Evolutionary conservation across 1,140 invertebrate species (phyloP).

Genomic region (Heterodera schachtii): DNA sequence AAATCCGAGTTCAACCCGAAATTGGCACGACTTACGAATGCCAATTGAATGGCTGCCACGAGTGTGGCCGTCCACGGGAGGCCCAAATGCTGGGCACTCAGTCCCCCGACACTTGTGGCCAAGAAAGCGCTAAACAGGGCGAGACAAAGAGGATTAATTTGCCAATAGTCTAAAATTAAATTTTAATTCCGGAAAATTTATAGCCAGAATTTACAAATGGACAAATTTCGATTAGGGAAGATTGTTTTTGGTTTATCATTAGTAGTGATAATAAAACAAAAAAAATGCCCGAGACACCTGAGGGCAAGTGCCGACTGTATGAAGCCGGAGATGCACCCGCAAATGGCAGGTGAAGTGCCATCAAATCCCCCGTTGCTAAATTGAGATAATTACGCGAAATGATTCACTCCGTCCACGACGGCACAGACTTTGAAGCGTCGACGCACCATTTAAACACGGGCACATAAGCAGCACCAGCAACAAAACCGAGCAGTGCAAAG

Average conservation of each 20-base stretch:
- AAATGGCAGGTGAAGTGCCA: too few relatives aligned
- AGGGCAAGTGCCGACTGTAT: not conserved
- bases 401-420: too few relatives aligned
- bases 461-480: not conserved
- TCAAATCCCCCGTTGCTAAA: not conserved
- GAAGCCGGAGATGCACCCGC: slow-evolving; percentile 11
- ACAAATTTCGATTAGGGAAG: not conserved
- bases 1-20: slow-evolving; percentile 50
- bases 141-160: too few relatives aligned
- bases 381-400: too few relatives aligned
- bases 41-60: too few relatives aligned
- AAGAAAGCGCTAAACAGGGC: slow-evolving; percentile 20
- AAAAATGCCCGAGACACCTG: not conserved
- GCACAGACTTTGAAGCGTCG: not conserved
- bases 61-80: too few relatives aligned
- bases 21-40: too few relatives aligned
- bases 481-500: slow-evolving; percentile 14
- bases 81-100: slow-evolving; percentile 32
- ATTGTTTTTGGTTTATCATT: too few relatives aligned
- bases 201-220: not conserved
- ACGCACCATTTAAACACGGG: too few relatives aligned
- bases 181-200: not conserved
- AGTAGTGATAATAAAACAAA: too few relatives aligned
- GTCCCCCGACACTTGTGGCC: slow-evolving; percentile 51
- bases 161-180: not conserved